Conservation (phyloP, 2,888 invertebrate genomes). For the Oscheius sp. region DNA sequence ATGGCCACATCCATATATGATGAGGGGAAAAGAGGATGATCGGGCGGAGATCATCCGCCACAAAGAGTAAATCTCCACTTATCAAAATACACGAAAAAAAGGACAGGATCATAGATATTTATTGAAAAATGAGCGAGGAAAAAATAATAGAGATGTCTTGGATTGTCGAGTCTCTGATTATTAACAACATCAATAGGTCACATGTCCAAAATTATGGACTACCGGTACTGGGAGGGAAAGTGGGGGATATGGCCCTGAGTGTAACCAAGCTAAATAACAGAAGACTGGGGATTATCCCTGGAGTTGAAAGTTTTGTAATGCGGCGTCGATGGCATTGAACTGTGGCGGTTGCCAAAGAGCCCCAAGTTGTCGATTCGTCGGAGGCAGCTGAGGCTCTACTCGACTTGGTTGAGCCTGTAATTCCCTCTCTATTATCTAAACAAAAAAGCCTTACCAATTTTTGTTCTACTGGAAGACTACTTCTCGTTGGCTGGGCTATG, state of each 20-base stretch:
- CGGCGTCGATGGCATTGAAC: constrained; percentile 60
- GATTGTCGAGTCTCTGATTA: constrained; percentile 24
- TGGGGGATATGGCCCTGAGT: neutral
- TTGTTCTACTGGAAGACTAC: neutral
- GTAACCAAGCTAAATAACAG: neutral
- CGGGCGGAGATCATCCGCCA: neutral
- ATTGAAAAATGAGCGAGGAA: constrained; percentile 14
- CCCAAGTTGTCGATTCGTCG: constrained; percentile 47
- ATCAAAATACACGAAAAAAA: constrained; percentile 3
- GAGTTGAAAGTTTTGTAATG: constrained; percentile 57
- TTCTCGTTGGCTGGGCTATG: neutral
- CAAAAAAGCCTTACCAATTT: neutral
- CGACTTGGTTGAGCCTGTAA: neutral
- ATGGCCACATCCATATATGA: constrained; percentile 1
- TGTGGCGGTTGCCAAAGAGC: constrained; percentile 52
- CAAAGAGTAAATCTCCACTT: too few relatives aligned
- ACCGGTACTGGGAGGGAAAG: constrained; percentile 23
- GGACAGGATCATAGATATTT: neutral
- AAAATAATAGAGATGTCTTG: constrained; percentile 27
- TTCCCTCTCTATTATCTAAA: neutral
- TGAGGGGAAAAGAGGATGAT: neutral
- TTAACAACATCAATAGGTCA: constrained; percentile 1
- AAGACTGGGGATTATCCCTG: constrained; percentile 25
- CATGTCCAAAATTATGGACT: constrained; percentile 29
- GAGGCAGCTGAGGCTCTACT: constrained; percentile 39